Evolutionary conservation across 2,888 invertebrate genomes (phyloP).

Genomic region (Saturnia pavonia): DNA sequence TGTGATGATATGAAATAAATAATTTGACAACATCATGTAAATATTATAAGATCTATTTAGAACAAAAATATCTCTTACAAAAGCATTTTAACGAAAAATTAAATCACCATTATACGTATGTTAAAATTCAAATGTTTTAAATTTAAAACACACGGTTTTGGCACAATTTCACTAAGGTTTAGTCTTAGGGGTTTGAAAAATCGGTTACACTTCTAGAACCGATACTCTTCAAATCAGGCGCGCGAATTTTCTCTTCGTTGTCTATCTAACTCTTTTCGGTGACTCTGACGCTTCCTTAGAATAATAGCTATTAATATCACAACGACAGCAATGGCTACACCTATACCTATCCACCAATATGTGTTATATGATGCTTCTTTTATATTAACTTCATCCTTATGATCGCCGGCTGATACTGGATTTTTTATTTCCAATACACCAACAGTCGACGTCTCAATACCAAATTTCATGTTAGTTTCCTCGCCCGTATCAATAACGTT

Average conservation of each 20-base stretch:
- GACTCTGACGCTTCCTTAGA: conserved; percentile 75
- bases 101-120: conserved; percentile 35
- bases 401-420: conserved; percentile 57
- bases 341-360: conserved; percentile 78
- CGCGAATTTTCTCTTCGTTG: conserved; percentile 70
- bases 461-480: conserved; percentile 54
- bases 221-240: conserved; percentile 80
- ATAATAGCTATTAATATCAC: conserved; percentile 70
- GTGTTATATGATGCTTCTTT: conserved; percentile 73
- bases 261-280: conserved; percentile 73
- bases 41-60: conserved; percentile 29
- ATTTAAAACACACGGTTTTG: conserved; percentile 41
- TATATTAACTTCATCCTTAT: conserved; percentile 48
- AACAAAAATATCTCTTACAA: conserved; percentile 22
- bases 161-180: conserved; percentile 62
- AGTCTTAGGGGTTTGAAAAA: conserved; percentile 42
- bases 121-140: conserved; percentile 37
- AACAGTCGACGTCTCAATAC: conserved; percentile 70
- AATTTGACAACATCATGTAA: conserved; percentile 39
- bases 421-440: conserved; percentile 73
- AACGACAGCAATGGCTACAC: conserved; percentile 66
- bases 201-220: conserved; percentile 74
- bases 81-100: conserved; percentile 31
- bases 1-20: conserved; percentile 25
- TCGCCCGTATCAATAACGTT: conserved; percentile 65